Conservation (phyloP, 2,888 invertebrate genomes). For the Liposcelis brunnea region DNA sequence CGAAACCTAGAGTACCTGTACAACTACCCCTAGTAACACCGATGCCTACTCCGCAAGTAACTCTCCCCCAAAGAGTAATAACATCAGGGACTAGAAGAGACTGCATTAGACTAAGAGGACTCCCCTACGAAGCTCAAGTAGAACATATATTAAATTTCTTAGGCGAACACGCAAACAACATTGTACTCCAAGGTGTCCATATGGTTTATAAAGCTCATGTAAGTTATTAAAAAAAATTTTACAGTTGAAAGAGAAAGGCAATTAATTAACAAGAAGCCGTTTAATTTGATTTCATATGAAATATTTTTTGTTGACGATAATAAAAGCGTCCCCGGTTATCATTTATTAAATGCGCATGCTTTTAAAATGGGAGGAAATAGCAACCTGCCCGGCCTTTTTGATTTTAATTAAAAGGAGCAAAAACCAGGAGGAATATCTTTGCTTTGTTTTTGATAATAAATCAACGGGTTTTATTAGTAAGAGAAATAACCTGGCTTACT, state of each 20-base stretch:
- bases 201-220: constrained; percentile 14
- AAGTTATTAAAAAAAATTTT: constrained; percentile 15
- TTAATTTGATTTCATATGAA: not conserved
- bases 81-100: constrained; percentile 89
- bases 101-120: constrained; percentile 81
- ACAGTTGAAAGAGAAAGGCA: constrained; percentile 15
- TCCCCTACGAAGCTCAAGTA: constrained; percentile 92
- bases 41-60: no score
- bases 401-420: no score
- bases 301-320: no score
- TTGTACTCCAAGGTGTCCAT: constrained; percentile 86
- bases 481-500: no score
- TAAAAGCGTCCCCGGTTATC: no score
- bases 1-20: not conserved
- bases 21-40: no score
- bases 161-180: constrained; percentile 89
- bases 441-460: no score
- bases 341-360: constrained; percentile 3
- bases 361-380: not conserved
- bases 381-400: not conserved
- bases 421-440: no score
- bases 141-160: constrained; percentile 93
- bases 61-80: constrained; percentile 54
- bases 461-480: no score
- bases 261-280: not conserved